Evolutionary conservation across 2,888 invertebrate species (phyloP).

Genomic region (Hypselothyrea guttata): DNA sequence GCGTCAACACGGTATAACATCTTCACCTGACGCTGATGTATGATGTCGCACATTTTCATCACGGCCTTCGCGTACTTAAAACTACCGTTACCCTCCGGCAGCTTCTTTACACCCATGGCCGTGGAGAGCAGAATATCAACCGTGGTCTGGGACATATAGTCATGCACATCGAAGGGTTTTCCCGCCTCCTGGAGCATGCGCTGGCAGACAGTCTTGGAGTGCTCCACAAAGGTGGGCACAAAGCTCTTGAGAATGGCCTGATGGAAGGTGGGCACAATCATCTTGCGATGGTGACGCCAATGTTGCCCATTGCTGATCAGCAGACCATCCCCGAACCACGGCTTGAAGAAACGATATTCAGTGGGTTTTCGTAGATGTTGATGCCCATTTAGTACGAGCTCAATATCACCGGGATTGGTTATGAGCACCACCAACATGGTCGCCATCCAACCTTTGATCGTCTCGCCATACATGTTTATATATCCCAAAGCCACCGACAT

Average conservation of each 20-base stretch:
- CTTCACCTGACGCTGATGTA: slow-evolving; percentile 90
- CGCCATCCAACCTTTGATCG: slow-evolving; percentile 90
- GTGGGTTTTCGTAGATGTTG: slow-evolving; percentile 88
- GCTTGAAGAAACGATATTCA: slow-evolving; percentile 89
- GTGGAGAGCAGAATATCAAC: slow-evolving; percentile 91
- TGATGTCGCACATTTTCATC: slow-evolving; percentile 93
- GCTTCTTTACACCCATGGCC: slow-evolving; percentile 92
- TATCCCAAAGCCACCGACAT: slow-evolving; percentile 62
- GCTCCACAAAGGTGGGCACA: slow-evolving; percentile 89
- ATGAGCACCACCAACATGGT: slow-evolving; percentile 87
- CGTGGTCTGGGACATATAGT: slow-evolving; percentile 90
- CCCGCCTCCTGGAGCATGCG: slow-evolving; percentile 86
- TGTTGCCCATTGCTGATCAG: slow-evolving; percentile 90
- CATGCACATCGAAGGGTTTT: slow-evolving; percentile 88
- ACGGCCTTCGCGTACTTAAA: slow-evolving; percentile 93
- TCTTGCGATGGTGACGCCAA: slow-evolving; percentile 91
- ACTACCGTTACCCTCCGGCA: slow-evolving; percentile 86
- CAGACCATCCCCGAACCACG: slow-evolving; percentile 91
- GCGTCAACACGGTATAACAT: slow-evolving; percentile 88
- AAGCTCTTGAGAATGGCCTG: slow-evolving; percentile 92
- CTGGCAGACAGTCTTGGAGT: slow-evolving; percentile 87
- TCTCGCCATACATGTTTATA: slow-evolving; percentile 84
- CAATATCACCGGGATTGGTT: slow-evolving; percentile 87
- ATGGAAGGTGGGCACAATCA: slow-evolving; percentile 93
- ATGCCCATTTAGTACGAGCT: slow-evolving; percentile 88